Evolutionary conservation across 2,113 vertebrate species (phyloP).

Genomic region (Syrrhaptes paradoxus): DNA sequence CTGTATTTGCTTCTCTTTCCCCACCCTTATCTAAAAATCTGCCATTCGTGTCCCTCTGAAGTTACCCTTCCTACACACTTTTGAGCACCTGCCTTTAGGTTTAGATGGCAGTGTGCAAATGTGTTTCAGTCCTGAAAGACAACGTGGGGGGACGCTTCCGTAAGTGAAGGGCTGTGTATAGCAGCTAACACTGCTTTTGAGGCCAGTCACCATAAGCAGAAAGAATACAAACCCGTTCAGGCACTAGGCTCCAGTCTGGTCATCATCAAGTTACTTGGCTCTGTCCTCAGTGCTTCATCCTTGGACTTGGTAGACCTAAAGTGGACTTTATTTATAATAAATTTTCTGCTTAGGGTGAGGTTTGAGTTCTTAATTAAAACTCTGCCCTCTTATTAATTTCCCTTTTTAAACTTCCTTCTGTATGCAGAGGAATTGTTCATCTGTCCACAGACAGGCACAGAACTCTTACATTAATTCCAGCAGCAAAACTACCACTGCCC

Average conservation of each 20-base stretch:
- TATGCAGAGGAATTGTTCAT: neutral
- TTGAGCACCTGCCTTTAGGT: neutral
- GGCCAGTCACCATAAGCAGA: rapidly evolving
- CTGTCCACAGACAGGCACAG: neutral
- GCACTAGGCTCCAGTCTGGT: neutral
- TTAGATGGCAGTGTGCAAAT: neutral
- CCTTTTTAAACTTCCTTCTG: neutral
- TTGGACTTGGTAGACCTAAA: too few species aligned
- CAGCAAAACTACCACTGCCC: neutral
- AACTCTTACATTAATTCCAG: neutral
- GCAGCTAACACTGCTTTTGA: neutral
- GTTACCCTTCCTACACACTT: neutral
- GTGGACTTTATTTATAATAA: too few species aligned
- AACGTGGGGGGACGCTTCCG: rapidly evolving
- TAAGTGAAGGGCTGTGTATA: neutral
- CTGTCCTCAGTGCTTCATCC: neutral
- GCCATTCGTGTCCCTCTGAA: neutral
- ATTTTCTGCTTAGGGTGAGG: neutral
- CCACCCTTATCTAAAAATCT: neutral
- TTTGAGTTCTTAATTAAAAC: neutral
- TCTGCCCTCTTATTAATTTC: neutral
- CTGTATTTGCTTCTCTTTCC: neutral
- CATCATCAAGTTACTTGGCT: neutral
- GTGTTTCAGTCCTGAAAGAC: neutral
- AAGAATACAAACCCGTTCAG: neutral